Conservation (phyloP, 1,140 invertebrate genomes). For the Plutomurus gul region DNA sequence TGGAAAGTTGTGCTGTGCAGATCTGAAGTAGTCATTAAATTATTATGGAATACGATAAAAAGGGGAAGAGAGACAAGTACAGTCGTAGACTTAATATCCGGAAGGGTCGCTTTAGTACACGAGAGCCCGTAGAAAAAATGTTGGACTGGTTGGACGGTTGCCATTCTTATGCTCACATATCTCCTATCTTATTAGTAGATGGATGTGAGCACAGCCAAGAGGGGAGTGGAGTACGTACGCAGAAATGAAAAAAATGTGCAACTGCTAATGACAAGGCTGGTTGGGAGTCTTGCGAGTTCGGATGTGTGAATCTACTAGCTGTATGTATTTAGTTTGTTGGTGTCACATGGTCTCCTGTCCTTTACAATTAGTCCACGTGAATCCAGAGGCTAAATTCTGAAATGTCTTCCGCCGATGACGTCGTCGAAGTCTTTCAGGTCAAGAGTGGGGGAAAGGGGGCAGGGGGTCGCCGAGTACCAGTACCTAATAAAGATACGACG, state of each 20-base stretch:
- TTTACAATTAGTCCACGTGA: not conserved
- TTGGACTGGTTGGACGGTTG: not conserved
- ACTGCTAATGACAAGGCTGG: not conserved
- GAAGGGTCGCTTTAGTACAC: not conserved
- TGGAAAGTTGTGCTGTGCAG: not conserved
- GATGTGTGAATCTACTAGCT: no score
- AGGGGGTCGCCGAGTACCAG: not conserved
- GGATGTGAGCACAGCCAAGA: conserved; percentile 7
- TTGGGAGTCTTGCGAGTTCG: not conserved
- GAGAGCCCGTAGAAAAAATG: not conserved
- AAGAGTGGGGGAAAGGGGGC: conserved; percentile 7
- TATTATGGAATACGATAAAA: conserved; percentile 10
- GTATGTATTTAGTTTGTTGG: no score
- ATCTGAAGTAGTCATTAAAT: conserved; percentile 9
- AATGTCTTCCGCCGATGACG: conserved; percentile 47
- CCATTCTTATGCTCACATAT: not conserved
- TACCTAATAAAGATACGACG: not conserved
- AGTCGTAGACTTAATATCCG: not conserved
- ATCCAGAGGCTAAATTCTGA: not conserved
- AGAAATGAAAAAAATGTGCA: not conserved
- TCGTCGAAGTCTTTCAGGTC: conserved; percentile 42
- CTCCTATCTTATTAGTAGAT: not conserved
- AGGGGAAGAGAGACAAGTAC: not conserved
- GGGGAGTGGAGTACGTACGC: not conserved
- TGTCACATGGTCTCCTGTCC: not conserved